phyloP scores from a whole-genome alignment of 2,888 invertebrate genomes.

The Mayetiola destructor region DNA sequence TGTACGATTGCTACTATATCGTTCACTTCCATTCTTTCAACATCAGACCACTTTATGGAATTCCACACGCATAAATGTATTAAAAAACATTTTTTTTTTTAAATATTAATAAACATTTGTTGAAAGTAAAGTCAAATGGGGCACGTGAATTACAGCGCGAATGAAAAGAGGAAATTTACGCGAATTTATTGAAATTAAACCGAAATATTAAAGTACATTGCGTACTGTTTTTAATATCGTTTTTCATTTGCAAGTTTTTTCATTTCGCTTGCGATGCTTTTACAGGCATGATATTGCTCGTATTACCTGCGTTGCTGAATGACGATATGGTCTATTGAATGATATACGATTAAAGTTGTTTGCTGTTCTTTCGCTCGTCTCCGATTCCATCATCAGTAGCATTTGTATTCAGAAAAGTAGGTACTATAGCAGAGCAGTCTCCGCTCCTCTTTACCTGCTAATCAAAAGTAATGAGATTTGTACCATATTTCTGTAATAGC shows the following conservation, averaged over 20 bases:
- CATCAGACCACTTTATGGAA: too few relatives aligned
- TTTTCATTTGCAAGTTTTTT: constrained; percentile 4
- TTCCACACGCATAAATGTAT: constrained; percentile 1
- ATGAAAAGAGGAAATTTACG: constrained; percentile 1
- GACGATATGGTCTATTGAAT: not conserved
- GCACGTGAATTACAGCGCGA: not conserved
- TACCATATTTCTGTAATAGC: constrained; percentile 10
- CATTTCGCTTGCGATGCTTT: not conserved
- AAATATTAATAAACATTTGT: constrained; percentile 10
- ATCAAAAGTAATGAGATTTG: constrained; percentile 13
- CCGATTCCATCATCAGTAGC: constrained; percentile 3
- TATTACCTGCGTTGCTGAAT: not conserved
- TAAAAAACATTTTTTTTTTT: constrained; percentile 5
- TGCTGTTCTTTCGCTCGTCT: not conserved
- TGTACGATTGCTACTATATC: too few relatives aligned
- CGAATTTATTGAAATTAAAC: constrained; percentile 3
- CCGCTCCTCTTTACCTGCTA: constrained; percentile 6
- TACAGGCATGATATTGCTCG: not conserved
- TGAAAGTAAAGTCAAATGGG: not conserved
- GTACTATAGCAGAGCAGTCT: too few relatives aligned
- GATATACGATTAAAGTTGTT: constrained; percentile 7
- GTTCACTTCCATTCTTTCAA: too few relatives aligned
- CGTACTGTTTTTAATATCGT: not conserved
- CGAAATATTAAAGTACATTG: not conserved
- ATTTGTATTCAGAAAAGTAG: too few relatives aligned